phyloP scores from a whole-genome alignment of 2,888 invertebrate species.

The Carpatolechia fugitivella region DNA sequence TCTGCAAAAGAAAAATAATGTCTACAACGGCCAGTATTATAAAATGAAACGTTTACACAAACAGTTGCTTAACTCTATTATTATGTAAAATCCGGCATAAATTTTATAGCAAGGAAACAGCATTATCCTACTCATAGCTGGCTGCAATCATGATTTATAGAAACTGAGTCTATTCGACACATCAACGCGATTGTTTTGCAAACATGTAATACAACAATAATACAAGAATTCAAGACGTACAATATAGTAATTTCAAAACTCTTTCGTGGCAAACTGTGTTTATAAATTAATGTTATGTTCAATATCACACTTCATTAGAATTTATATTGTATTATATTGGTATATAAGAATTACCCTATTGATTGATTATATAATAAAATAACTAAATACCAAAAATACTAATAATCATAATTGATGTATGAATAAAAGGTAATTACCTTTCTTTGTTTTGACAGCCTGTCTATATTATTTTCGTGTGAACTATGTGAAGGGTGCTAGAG shows the following conservation, averaged over 20 bases:
- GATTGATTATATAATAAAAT: slow-evolving; percentile 24
- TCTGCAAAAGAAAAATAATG: neutral
- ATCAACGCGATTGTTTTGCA: neutral
- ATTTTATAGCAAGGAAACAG: neutral
- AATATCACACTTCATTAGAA: neutral
- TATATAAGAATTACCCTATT: slow-evolving; percentile 2
- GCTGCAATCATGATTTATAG: neutral
- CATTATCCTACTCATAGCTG: neutral
- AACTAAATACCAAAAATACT: slow-evolving; percentile 32
- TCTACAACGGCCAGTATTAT: neutral
- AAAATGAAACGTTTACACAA: neutral
- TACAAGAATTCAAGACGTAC: neutral
- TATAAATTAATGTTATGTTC: neutral
- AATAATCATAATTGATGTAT: slow-evolving; percentile 21
- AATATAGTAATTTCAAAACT: too few species aligned
- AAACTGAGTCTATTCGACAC: neutral
- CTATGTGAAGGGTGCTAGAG: slow-evolving; percentile 28
- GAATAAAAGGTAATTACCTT: too few species aligned
- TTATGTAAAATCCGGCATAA: neutral
- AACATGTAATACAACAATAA: neutral
- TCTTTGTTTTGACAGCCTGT: slow-evolving; percentile 33
- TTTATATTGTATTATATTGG: neutral
- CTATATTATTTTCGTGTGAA: slow-evolving; percentile 31
- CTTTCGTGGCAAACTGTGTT: too few species aligned
- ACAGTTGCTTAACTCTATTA: neutral